A percentile compares a stretch with the other conserved stretches of the same genome.
Evolutionary conservation across 2,113 vertebrate species (phyloP).

Genomic region (Podarcis cretensis): DNA sequence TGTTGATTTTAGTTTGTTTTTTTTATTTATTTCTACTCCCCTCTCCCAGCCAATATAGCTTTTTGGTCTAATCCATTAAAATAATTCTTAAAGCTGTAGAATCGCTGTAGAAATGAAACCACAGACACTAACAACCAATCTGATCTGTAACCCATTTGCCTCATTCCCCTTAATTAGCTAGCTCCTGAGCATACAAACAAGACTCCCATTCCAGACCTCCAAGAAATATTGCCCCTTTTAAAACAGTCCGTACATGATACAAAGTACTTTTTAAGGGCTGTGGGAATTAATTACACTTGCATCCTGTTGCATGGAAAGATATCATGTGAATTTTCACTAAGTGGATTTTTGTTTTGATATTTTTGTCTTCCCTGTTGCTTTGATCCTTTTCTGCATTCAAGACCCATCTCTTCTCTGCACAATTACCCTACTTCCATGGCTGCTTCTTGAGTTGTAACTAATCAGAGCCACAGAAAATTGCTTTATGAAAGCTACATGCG

Average conservation of each 20-base stretch:
- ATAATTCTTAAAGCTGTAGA: not conserved
- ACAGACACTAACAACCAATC: not conserved
- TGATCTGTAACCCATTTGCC: not conserved
- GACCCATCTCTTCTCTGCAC: not conserved
- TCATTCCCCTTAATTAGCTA: not conserved
- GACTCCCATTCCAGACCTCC: not conserved
- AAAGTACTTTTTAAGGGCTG: not conserved
- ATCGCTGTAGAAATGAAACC: not conserved
- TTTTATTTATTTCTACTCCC: not conserved
- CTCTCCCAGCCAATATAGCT: not conserved
- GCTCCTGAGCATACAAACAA: not conserved
- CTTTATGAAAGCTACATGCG: constrained; percentile 10
- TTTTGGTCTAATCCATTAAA: not conserved
- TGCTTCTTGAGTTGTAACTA: not conserved
- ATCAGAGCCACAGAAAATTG: not conserved
- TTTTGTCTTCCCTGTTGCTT: not conserved
- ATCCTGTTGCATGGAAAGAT: not conserved
- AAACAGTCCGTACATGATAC: not conserved
- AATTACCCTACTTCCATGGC: not conserved
- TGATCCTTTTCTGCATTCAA: not conserved
- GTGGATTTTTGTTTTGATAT: not conserved
- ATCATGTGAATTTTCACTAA: not conserved
- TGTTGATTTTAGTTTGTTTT: no score
- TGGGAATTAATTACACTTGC: not conserved
- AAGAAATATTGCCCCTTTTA: not conserved